Conservation (phyloP, 37 sponge, comb jelly and placozoan genomes). For the Cladorhizidae sp. region DNA sequence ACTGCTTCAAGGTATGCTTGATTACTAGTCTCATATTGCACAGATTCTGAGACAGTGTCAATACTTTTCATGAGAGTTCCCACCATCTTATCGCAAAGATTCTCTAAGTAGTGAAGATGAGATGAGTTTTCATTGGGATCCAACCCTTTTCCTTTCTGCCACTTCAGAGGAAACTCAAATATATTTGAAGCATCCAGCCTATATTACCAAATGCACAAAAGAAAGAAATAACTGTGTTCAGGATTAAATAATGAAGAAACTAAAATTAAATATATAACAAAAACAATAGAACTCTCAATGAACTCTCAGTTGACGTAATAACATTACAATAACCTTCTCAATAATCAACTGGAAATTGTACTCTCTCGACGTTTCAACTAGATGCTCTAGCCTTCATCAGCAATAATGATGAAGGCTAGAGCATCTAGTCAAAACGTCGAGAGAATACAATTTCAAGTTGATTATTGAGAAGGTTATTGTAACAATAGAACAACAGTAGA, state of each 20-base stretch:
- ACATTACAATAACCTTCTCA: too few relatives aligned
- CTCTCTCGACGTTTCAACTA: too few relatives aligned
- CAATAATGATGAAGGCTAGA: too few relatives aligned
- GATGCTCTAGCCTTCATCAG: too few relatives aligned
- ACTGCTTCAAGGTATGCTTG: constrained; percentile 66
- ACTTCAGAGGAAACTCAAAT: constrained; percentile 67
- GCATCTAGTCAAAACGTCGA: too few relatives aligned
- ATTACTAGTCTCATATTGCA: not conserved
- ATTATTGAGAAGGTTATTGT: too few relatives aligned
- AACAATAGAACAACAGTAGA: too few relatives aligned
- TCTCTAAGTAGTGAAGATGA: constrained; percentile 54
- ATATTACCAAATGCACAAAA: not conserved
- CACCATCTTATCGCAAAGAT: constrained; percentile 20
- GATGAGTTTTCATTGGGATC: constrained; percentile 38
- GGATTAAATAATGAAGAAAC: not conserved
- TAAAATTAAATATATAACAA: not conserved
- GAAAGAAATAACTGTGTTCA: not conserved
- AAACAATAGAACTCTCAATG: not conserved
- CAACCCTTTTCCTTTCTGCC: constrained; percentile 64
- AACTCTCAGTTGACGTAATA: too few relatives aligned
- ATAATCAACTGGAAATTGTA: too few relatives aligned
- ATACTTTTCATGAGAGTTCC: constrained; percentile 29
- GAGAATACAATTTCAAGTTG: too few relatives aligned
- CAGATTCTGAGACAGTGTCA: not conserved
- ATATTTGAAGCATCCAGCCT: constrained; percentile 69